A percentile compares a stretch with the other conserved stretches of the same genome.
phyloP scores from a whole-genome alignment of 2,797 vertebrate genomes.

The Clarias platycephalus region DNA sequence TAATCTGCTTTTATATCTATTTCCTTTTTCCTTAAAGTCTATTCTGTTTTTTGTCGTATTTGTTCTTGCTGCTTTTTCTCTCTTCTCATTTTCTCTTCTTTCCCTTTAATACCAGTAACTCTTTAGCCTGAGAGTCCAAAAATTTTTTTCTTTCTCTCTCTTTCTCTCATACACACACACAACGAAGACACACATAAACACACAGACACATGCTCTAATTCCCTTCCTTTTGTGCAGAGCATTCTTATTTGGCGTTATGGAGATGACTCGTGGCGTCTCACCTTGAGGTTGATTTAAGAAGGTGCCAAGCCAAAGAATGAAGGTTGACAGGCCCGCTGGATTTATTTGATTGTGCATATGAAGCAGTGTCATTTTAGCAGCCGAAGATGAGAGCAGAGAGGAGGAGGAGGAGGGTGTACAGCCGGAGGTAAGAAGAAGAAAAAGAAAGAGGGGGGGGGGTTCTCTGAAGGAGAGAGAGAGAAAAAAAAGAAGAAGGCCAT shows the following conservation, averaged over 20 bases:
- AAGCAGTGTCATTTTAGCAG: conserved; percentile 70
- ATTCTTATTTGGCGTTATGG: conserved; percentile 77
- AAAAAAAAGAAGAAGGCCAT: conserved; percentile 43
- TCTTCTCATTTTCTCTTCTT: background rate
- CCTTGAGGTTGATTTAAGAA: conserved; percentile 63
- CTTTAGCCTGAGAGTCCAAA: conserved; percentile 58
- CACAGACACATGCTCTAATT: conserved; percentile 65
- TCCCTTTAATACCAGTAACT: conserved; percentile 51
- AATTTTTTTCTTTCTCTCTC: conserved; percentile 46
- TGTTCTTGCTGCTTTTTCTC: background rate
- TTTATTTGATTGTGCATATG: conserved; percentile 79
- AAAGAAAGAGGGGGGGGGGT: conserved; percentile 19
- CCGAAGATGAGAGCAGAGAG: conserved; percentile 60
- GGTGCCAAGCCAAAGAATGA: conserved; percentile 66
- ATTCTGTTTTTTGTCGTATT: background rate
- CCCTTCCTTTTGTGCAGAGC: conserved; percentile 67
- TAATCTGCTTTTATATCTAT: background rate
- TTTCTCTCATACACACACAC: conserved; percentile 36
- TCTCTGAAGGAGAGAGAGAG: conserved; percentile 35
- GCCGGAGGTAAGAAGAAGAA: conserved; percentile 51
- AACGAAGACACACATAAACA: conserved; percentile 29
- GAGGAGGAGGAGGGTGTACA: conserved; percentile 55
- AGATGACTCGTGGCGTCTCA: conserved; percentile 70
- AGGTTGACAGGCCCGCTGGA: conserved; percentile 72
- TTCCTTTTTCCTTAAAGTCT: background rate